Evolutionary conservation across 2,113 vertebrate genomes (phyloP).

Genomic region (Lanius collurio): DNA sequence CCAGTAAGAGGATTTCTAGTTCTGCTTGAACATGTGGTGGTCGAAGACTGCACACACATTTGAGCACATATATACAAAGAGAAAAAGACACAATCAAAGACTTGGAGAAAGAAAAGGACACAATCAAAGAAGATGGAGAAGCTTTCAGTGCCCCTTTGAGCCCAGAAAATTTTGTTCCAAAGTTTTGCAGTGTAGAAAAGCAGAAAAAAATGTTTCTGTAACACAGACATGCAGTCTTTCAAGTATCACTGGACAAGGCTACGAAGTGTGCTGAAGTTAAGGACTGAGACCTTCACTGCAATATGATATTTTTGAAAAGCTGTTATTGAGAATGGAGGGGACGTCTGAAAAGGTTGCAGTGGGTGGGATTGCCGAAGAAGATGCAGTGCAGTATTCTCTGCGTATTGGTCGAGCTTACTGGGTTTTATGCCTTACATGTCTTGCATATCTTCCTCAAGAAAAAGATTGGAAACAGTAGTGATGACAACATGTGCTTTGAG

Average conservation of each 20-base stretch:
- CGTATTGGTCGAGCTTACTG: neutral
- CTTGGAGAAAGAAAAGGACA: too few species aligned
- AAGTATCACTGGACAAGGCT: neutral
- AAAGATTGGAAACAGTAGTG: neutral
- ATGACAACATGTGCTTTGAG: neutral
- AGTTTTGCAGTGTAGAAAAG: neutral
- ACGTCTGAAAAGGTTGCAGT: neutral
- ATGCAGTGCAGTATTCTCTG: neutral
- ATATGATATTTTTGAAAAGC: neutral
- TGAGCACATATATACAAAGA: neutral
- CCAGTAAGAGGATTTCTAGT: neutral
- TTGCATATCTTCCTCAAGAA: neutral
- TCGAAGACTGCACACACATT: accelerated
- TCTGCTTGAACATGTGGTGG: neutral
- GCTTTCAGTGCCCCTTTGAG: neutral
- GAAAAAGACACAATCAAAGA: neutral
- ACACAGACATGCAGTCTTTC: neutral
- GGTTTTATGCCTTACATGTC: neutral
- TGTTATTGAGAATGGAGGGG: neutral
- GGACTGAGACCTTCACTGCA: neutral
- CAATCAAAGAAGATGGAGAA: neutral
- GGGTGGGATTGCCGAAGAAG: neutral
- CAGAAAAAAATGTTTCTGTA: neutral
- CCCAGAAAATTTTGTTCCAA: neutral
- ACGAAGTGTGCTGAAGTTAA: neutral